A percentile compares a stretch with the other conserved stretches of the same genome.
Evolutionary conservation across 2,888 invertebrate genomes (phyloP).

Genomic region (Strigamia maritima): DNA sequence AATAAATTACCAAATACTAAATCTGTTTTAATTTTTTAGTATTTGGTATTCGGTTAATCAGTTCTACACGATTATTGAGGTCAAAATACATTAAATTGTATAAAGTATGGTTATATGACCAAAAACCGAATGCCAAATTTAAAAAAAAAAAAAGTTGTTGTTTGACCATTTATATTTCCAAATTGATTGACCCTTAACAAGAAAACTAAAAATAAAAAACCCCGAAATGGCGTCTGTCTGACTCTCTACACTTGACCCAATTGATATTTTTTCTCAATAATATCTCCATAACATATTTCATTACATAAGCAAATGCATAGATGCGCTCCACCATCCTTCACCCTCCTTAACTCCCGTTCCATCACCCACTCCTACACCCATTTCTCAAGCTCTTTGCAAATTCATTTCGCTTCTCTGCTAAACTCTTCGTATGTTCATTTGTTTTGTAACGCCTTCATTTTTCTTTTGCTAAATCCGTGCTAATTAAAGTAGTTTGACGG

Average conservation of each 20-base stretch:
- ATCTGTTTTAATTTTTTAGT: too few relatives aligned
- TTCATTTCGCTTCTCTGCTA: slow-evolving; percentile 21
- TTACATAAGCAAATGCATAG: background rate
- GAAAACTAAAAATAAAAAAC: background rate
- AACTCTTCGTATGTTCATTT: slow-evolving; percentile 25
- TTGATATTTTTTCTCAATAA: background rate
- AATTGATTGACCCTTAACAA: background rate
- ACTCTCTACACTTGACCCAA: background rate
- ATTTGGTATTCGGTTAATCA: too few relatives aligned
- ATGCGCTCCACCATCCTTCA: background rate
- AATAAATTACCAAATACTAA: too few relatives aligned
- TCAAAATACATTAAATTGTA: too few relatives aligned
- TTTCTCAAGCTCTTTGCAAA: slow-evolving; percentile 8
- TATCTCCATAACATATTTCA: background rate
- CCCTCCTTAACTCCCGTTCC: background rate
- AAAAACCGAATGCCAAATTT: too few relatives aligned
- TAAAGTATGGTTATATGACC: too few relatives aligned
- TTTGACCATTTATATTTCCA: background rate
- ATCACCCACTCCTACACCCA: background rate
- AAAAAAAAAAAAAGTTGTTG: background rate
- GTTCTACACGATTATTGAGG: too few relatives aligned
- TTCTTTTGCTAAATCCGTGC: slow-evolving; percentile 12
- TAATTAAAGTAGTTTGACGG: slow-evolving; percentile 21
- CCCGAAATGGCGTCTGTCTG: background rate
- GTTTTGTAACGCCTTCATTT: slow-evolving; percentile 25